phyloP scores from a whole-genome alignment of 64 coral and sea anemone genomes.

The Stylophora pistillata region DNA sequence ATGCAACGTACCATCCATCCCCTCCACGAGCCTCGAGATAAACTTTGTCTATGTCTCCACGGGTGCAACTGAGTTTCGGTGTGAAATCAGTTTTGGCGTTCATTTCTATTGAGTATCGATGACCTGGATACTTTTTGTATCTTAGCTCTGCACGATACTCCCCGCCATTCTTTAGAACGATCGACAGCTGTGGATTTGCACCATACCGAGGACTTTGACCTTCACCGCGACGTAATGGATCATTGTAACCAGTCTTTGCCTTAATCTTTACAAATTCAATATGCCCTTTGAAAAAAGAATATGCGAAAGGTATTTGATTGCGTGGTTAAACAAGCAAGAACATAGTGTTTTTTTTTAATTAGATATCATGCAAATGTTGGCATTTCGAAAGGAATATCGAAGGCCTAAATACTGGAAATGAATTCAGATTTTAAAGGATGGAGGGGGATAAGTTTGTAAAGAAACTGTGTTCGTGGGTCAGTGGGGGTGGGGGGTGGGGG shows the following conservation, averaged over 20 bases:
- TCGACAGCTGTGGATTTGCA: constrained; percentile 21
- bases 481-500: not conserved
- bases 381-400: not conserved
- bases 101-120: constrained; percentile 1
- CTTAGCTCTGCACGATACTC: constrained; percentile 17
- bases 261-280: constrained; percentile 27
- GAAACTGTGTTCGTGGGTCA: not conserved
- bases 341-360: not conserved
- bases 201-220: not conserved
- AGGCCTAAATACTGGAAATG: not conserved
- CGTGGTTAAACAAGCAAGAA: not conserved
- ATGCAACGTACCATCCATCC: constrained; percentile 32
- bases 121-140: not conserved
- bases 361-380: not conserved
- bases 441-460: not conserved
- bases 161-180: constrained; percentile 5
- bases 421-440: not conserved
- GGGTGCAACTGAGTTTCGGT: constrained; percentile 5
- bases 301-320: not conserved
- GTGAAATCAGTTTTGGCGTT: not conserved
- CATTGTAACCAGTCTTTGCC: not conserved
- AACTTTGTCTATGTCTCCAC: constrained; percentile 4
- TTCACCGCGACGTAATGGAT: not conserved
- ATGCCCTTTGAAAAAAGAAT: not conserved
- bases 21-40: constrained; percentile 22